These are phyloP conservation scores for Daubentonia madagascariensis DNA, from an alignment of 2,113 vertebrate species.

Conservation along the genomic window DNA sequence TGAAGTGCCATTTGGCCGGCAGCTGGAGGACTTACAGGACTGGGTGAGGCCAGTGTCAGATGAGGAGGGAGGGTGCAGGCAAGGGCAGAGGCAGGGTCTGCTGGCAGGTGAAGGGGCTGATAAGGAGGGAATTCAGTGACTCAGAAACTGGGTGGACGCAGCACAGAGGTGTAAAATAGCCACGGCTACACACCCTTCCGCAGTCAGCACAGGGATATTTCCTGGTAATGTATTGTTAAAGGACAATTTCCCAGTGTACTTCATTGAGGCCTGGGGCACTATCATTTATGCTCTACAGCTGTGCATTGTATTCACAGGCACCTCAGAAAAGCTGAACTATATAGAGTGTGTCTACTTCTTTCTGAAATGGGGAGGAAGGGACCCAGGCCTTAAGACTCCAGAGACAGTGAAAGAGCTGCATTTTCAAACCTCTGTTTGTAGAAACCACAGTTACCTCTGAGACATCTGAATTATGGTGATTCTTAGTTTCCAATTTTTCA, in stretches of 20 bases:
- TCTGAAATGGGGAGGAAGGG: not conserved
- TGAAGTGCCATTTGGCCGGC: not conserved
- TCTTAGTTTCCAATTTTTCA: not conserved
- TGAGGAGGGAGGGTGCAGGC: not conserved
- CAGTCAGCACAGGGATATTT: constrained; percentile 9
- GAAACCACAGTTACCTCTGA: not conserved
- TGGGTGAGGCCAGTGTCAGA: not conserved
- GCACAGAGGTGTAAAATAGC: not conserved
- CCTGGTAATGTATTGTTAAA: constrained; percentile 51
- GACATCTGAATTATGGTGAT: not conserved
- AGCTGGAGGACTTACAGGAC: not conserved
- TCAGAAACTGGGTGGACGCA: constrained; percentile 43
- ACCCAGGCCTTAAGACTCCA: not conserved
- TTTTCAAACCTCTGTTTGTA: not conserved
- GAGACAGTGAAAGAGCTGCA: not conserved
- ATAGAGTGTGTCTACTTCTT: not conserved
- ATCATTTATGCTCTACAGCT: not conserved
- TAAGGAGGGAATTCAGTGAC: constrained; percentile 12
- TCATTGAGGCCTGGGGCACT: not conserved
- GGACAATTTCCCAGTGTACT: not conserved
- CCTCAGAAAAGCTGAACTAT: not conserved
- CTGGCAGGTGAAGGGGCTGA: not conserved
- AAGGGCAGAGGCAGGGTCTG: not conserved
- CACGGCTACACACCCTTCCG: constrained; percentile 23
- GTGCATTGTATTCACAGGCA: not conserved